Base-by-base conservation (phyloP, 1,140 invertebrate genomes). In the Drosophila pruinosa region DNA sequence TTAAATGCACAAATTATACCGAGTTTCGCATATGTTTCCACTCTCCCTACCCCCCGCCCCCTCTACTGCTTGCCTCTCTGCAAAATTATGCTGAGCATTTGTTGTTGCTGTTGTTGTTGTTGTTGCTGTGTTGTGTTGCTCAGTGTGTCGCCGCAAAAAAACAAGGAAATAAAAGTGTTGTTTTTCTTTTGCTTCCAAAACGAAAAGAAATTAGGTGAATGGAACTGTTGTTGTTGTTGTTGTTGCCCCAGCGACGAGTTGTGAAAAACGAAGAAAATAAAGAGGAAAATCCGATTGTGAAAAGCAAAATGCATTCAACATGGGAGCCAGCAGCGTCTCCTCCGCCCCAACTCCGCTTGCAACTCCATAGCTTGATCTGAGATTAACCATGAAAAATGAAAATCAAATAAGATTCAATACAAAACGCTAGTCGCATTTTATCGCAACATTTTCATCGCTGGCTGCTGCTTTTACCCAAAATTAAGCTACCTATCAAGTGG, bases 1-100 rank as follows among this genome's bases (percentile, higher is more conserved):
- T 77, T 72, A 77, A 82, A 82, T 78, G 79, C 78, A 81, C 68
- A 67, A 67, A 82, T 81, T 83, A 81, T 79, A 78, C 59, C 68
- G 43, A 71, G 45, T 52, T 53, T 65, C 38, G 56, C 57, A 65
- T 39, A 59, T 62, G 58, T 50, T 31, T 38, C 8, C 8, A 14
- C n/a, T 8, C 7, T 12, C 47, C 45, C 41, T 10, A 3, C 8
- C 24, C 19, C 21, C 15, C 7, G 14, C 8, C 4, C 7, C 8
- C 5, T 1, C 15, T 15, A 26, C n/a, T n/a, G n/a, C n/a, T n/a
- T n/a, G n/a, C 31, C 15, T 7, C 34, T 21, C 41, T 72, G 70
- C 54, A 59, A 53, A 65, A 61, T 69, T 68, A 69, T 65, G 61
- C 52, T 43, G 22, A 26, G 24, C 43, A 58, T 54, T 58, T 57